Conservation (phyloP, 1,140 invertebrate species). For the Drosophila prosaltans region DNA sequence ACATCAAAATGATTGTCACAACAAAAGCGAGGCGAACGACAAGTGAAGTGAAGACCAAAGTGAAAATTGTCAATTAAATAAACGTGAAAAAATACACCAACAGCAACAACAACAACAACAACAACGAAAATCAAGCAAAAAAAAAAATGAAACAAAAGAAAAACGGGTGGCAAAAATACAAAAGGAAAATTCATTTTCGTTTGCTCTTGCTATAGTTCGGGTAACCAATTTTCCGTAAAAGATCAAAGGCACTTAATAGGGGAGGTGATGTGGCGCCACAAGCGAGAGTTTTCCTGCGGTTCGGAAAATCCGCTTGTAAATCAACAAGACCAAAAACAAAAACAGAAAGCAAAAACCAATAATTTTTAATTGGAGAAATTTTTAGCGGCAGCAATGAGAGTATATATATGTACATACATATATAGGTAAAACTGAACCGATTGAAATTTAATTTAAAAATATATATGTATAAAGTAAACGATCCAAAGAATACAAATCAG, state of each 20-base stretch:
- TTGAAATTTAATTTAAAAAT: too few relatives aligned
- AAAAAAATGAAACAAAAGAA: background rate
- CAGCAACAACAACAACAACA: too few relatives aligned
- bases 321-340: too few relatives aligned
- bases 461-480: too few relatives aligned
- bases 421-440: too few relatives aligned
- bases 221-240: conserved; percentile 69
- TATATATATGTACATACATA: too few relatives aligned
- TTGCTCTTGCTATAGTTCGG: conserved; percentile 32
- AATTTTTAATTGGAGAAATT: background rate
- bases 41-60: conserved; percentile 40
- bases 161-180: conserved; percentile 15
- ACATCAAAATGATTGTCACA: conserved; percentile 76
- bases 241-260: conserved; percentile 79
- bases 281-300: background rate
- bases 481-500: too few relatives aligned
- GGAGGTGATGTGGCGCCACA: conserved; percentile 57
- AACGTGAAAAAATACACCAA: conserved; percentile 15
- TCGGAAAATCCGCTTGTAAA: conserved; percentile 14
- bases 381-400: too few relatives aligned
- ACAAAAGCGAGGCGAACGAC: conserved; percentile 54
- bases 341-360: background rate
- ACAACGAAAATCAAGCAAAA: too few relatives aligned
- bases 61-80: conserved; percentile 79
- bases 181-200: conserved; percentile 45